Evolutionary conservation across 2,113 vertebrate species (phyloP).

Genomic region (Ia io): DNA sequence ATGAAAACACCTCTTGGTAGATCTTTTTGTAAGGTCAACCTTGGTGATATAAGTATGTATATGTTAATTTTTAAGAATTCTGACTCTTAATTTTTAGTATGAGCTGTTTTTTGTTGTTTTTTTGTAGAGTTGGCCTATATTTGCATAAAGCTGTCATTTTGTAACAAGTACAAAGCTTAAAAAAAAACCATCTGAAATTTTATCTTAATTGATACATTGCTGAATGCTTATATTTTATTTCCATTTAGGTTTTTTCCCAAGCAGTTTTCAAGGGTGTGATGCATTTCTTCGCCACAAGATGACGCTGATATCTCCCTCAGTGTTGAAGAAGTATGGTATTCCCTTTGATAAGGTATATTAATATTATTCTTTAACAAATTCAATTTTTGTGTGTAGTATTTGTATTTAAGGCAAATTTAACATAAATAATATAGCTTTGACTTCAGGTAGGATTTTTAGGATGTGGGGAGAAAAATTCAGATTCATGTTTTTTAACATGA

Average conservation of each 20-base stretch:
- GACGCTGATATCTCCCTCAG: constrained; percentile 96
- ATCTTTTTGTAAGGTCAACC: not conserved
- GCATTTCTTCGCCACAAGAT: constrained; percentile 99
- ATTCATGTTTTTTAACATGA: constrained; percentile 7
- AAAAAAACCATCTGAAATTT: not conserved
- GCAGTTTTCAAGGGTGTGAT: constrained; percentile 93
- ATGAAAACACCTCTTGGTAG: not conserved
- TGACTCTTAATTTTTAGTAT: not conserved
- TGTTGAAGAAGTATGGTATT: constrained; percentile 97
- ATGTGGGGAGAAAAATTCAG: constrained; percentile 1
- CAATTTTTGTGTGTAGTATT: not conserved
- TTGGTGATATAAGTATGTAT: not conserved
- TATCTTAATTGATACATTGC: not conserved
- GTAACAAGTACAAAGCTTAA: not conserved
- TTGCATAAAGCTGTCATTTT: not conserved
- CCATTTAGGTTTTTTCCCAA: constrained; percentile 93
- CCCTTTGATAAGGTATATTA: constrained; percentile 95
- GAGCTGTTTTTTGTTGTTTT: not conserved
- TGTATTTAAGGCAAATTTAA: not conserved
- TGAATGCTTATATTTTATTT: constrained; percentile 50
- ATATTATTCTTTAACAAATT: constrained; percentile 33
- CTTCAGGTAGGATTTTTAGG: not conserved
- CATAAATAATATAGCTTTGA: not conserved
- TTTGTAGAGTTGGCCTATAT: not conserved
- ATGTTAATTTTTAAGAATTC: constrained; percentile 25